Percentiles rank a stretch among this genome's conserved stretches.
Evolutionary conservation across 2,888 invertebrate genomes (phyloP).

Genomic region (Apodemia zela): DNA sequence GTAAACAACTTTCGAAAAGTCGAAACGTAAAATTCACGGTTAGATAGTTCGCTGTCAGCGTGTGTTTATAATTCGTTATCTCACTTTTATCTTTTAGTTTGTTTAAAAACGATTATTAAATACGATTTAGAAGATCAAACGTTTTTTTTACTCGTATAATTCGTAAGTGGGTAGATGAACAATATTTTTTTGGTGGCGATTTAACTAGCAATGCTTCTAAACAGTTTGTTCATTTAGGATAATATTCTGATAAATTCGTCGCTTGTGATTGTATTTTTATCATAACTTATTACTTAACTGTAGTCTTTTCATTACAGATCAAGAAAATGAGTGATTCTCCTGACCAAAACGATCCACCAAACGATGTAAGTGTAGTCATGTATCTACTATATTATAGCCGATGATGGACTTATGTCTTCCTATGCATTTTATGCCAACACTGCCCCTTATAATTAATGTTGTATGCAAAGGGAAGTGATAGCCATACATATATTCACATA

Average conservation of each 20-base stretch:
- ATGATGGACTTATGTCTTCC: too few relatives aligned
- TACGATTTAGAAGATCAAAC: not conserved
- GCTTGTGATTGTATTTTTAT: not conserved
- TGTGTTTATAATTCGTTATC: conserved; percentile 19
- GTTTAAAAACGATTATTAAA: not conserved
- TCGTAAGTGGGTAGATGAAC: not conserved
- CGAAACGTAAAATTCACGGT: conserved; percentile 10
- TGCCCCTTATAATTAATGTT: too few relatives aligned
- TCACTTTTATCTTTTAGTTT: not conserved
- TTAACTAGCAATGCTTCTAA: not conserved
- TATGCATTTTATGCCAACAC: too few relatives aligned
- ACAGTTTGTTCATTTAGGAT: not conserved
- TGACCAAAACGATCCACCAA: conserved; percentile 68
- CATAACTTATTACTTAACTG: too few relatives aligned
- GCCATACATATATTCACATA: too few relatives aligned
- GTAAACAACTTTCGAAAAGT: conserved; percentile 49
- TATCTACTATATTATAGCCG: not conserved
- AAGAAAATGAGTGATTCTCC: conserved; percentile 62
- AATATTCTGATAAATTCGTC: not conserved
- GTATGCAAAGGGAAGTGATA: too few relatives aligned
- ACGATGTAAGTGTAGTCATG: conserved; percentile 54
- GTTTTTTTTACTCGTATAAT: too few relatives aligned
- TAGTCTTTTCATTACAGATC: conserved; percentile 34
- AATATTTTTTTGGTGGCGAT: not conserved
- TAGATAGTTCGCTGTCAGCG: conserved; percentile 23